Evolutionary conservation across 2,888 invertebrate species (phyloP).

Genomic region (Lithophane socia): DNA sequence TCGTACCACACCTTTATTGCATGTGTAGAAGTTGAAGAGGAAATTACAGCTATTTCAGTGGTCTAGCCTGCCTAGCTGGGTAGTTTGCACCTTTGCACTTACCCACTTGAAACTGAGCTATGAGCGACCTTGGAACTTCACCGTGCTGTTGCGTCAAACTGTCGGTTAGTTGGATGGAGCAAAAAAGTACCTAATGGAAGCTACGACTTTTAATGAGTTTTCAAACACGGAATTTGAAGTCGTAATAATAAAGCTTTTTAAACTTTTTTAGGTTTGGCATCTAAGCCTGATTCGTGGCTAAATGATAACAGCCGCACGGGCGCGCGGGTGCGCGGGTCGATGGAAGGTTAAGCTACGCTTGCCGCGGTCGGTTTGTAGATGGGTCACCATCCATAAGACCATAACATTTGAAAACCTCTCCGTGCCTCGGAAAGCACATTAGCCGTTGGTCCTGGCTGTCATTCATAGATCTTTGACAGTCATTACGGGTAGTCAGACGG

Average conservation of each 20-base stretch:
- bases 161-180: constrained; percentile 34
- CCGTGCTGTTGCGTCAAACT: constrained; percentile 50
- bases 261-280: constrained; percentile 13
- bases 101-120: constrained; percentile 56
- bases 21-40: constrained; percentile 78
- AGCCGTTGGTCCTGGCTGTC: neutral
- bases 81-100: constrained; percentile 35
- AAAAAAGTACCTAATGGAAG: constrained; percentile 46
- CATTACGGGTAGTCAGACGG: neutral
- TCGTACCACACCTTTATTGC: constrained; percentile 80
- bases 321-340: too few relatives aligned
- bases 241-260: constrained; percentile 9
- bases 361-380: too few relatives aligned
- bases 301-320: too few relatives aligned
- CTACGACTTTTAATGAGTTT: constrained; percentile 56
- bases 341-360: neutral
- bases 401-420: neutral
- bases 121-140: constrained; percentile 59
- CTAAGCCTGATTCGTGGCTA: neutral
- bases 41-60: constrained; percentile 82
- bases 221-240: constrained; percentile 32
- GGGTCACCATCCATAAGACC: neutral
- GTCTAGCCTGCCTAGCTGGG: constrained; percentile 50
- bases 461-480: neutral
- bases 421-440: neutral